Evolutionary conservation across 2,113 vertebrate genomes (phyloP).

Genomic region (Pavo muticus): DNA sequence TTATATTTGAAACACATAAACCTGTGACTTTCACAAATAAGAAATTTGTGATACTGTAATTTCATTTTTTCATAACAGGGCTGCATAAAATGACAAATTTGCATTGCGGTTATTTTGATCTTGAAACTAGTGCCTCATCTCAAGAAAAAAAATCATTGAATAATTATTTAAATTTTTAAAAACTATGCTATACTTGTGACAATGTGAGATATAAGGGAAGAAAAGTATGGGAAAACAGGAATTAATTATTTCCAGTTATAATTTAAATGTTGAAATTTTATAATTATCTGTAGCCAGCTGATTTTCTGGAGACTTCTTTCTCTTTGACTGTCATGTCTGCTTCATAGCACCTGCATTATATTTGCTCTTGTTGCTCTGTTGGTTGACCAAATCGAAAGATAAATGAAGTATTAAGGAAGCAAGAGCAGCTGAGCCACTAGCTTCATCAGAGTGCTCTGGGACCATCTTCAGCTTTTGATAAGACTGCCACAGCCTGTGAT

Average conservation of each 20-base stretch:
- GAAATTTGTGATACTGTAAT: background rate
- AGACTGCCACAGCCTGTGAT: conserved; percentile 49
- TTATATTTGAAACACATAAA: background rate
- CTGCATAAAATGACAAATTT: background rate
- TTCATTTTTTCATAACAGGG: background rate
- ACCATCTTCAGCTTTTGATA: conserved; percentile 45
- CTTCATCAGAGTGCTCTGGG: background rate
- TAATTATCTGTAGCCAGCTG: background rate
- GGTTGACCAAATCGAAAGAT: conserved; percentile 43
- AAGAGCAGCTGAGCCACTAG: conserved; percentile 50
- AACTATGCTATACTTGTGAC: background rate
- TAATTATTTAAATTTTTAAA: background rate
- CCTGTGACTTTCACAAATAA: background rate
- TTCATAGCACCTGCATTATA: background rate
- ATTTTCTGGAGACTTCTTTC: background rate
- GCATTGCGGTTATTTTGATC: background rate
- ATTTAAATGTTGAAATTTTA: background rate
- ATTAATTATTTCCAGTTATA: background rate
- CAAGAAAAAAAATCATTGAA: background rate
- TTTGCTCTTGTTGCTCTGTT: conserved; percentile 39
- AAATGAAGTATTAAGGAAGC: conserved; percentile 59
- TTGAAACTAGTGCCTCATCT: background rate
- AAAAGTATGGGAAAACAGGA: background rate
- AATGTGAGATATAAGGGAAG: background rate
- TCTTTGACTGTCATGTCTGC: background rate